Base-by-base conservation (phyloP, 1,140 invertebrate genomes). In the Anagrus nilaparvatae region DNA sequence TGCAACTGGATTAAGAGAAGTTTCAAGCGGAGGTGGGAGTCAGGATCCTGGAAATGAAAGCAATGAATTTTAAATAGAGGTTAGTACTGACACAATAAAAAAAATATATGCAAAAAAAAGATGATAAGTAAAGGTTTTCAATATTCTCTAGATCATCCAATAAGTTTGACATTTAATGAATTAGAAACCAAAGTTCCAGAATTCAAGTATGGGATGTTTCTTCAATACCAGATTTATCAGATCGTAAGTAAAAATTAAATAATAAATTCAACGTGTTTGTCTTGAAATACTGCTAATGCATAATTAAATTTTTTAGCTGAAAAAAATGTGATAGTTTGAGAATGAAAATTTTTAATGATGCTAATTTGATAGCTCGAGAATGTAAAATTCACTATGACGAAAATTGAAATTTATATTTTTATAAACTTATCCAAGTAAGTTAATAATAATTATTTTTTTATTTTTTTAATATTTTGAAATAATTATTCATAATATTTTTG, bases 311-410 rank as follows among this genome's bases (percentile, higher is more conserved):
- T 45, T 23, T 9, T 51, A 86, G 82, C 74, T 51, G 63, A 76
- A 34, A 77, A 79, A 46, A 90, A 90, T 60, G 63, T 91, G 27
- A 79, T 91, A 7, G 85, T 89, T n/a, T n/a, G n/a, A n/a, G n/a
- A n/a, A n/a, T n/a, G n/a, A n/a, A n/a, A n/a, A n/a, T n/a, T n/a
- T n/a, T n/a, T n/a, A n/a, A n/a, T n/a, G n/a, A n/a, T n/a, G n/a
- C n/a, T n/a, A n/a, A n/a, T n/a, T n/a, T n/a, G n/a, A n/a, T n/a
- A n/a, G n/a, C n/a, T 4, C 70, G 72, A 24, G 77, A 84, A 56
- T 89, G 86, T 60, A 85, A 81, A 58, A 84, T 92, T 30, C 84
- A 88, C 53, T 90, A 89, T 56, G 86, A 90, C 60, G 84, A n/a
- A n/a, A n/a, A n/a, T n/a, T n/a, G n/a, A n/a, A n/a, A n/a, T n/a